Base-by-base conservation (phyloP, 2,888 invertebrate genomes). In the Chironomus tentans region DNA sequence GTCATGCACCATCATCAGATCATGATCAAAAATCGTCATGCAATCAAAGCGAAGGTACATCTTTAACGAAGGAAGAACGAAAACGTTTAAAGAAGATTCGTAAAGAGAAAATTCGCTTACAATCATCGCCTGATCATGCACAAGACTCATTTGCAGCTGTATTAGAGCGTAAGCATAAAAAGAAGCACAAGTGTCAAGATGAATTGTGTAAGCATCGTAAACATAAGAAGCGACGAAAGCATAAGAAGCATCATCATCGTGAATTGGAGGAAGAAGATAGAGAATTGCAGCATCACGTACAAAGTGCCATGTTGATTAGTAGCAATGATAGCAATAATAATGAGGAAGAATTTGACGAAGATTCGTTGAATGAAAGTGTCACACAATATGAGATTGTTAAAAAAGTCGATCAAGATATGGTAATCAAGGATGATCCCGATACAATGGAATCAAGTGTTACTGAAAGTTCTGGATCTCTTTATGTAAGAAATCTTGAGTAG, bases 211-310 rank as follows among this genome's bases (percentile, higher is more conserved):
- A 90, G 79, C 90, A 90, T 79, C 87, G 88, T 77, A 92, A 92
- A 80, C 92, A 92, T 79, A 92, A 92, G 82, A 93, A 92, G 81
- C 91, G 92, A 80, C 88, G 89, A 79, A 92, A 92, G 83, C 92
- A 92, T 80, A 90, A 91, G 82, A 92, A 91, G 81, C 88, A 91
- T 81, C 89, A 92, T 83, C 88, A 90, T 61, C 80, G 78, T 18
- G 77, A 77, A 61, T 73, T 47, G 69, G 77, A 76, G 10, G 76
- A 77, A 68, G 76, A 80, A 22, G 70, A 77, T 62, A 24, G 71
- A n/a, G 48, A 76, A n/a, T 28, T 62, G 15, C 65, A 71, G 6
- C 65, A 76, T 62, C 65, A 50, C 18, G 70, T 65, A 24, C 65
- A 76, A 50, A 71, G 65, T 24, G 70, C 62, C 24, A 68, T 68